Evolutionary conservation across 2,113 vertebrate species (phyloP).

Genomic region (Chionis minor): DNA sequence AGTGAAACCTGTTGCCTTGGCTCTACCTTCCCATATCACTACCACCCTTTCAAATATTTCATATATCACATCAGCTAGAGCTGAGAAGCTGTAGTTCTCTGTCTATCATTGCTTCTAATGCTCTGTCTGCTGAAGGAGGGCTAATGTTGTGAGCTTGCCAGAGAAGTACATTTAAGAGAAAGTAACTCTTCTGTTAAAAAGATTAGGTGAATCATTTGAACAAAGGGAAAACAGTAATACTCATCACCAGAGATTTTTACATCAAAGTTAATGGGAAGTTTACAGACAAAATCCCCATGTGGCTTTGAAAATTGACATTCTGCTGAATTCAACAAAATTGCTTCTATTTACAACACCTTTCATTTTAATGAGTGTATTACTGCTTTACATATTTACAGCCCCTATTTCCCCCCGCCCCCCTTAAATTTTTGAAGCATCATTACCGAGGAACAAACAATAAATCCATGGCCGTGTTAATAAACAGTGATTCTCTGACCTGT

Average conservation of each 20-base stretch:
- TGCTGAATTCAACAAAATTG: neutral
- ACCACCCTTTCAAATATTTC: neutral
- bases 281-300: neutral
- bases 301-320: neutral
- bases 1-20: neutral
- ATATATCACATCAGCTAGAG: neutral
- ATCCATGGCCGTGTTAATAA: neutral
- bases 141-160: neutral
- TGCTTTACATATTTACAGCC: neutral
- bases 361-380: neutral
- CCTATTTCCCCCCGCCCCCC: rapidly evolving
- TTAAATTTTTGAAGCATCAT: neutral
- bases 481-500: neutral
- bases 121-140: neutral
- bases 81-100: neutral
- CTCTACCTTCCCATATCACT: neutral
- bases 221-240: neutral
- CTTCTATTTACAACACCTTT: neutral
- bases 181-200: neutral
- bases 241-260: neutral
- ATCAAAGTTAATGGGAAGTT: neutral
- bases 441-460: neutral
- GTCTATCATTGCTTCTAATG: neutral
- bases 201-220: neutral
- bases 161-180: neutral